Percentiles rank a stretch among this genome's conserved stretches.
Conservation (phyloP, 2,797 vertebrate species). For the Yasuhikotakia modesta region DNA sequence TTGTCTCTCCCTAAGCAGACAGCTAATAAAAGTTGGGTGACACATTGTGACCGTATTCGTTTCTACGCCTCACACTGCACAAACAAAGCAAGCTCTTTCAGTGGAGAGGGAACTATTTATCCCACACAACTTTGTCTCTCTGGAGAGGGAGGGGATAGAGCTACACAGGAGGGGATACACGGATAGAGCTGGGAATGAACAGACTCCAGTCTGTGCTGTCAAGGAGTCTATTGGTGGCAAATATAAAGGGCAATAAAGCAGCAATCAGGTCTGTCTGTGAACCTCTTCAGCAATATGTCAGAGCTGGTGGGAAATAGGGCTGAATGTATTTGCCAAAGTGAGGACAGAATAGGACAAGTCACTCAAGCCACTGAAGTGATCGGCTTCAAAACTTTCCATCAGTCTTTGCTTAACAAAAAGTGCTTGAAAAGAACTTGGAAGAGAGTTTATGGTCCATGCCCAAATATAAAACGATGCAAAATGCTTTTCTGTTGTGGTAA, state of each 20-base stretch:
- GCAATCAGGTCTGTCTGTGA: constrained; percentile 23
- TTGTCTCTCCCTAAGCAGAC: constrained; percentile 28
- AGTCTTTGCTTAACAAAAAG: neutral
- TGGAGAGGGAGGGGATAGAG: constrained; percentile 19
- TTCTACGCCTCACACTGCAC: constrained; percentile 36
- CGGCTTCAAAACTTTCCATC: neutral
- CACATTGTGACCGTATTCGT: constrained; percentile 47
- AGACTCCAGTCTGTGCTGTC: constrained; percentile 47
- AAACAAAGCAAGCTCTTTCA: constrained; percentile 57
- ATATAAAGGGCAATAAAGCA: constrained; percentile 49
- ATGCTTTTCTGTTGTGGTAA: neutral
- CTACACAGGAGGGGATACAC: no score
- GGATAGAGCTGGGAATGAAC: constrained; percentile 37
- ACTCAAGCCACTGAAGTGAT: no score
- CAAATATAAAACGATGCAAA: neutral
- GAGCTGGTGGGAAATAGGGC: constrained; percentile 26
- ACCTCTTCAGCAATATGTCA: constrained; percentile 20
- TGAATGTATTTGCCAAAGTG: neutral
- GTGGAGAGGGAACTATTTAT: constrained; percentile 66
- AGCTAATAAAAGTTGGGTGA: constrained; percentile 41
- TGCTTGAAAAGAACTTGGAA: neutral
- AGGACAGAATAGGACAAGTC: neutral
- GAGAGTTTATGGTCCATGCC: neutral
- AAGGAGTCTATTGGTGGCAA: constrained; percentile 43
- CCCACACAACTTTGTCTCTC: constrained; percentile 68